Evolutionary conservation across 2,113 vertebrate genomes (phyloP).

Genomic region (Rynchops niger): DNA sequence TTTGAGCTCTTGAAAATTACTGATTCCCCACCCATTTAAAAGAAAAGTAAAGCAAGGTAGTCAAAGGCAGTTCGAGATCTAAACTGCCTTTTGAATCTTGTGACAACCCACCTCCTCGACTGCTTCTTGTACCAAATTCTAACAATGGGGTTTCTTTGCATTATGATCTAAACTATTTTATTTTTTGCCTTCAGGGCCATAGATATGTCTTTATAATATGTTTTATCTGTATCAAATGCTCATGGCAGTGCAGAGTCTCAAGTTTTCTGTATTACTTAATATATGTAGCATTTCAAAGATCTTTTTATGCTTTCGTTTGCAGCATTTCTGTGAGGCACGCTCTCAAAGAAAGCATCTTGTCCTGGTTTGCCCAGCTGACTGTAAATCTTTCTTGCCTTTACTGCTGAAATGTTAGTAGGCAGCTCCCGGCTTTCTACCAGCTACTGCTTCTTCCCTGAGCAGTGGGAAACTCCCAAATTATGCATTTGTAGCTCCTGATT

Average conservation of each 20-base stretch:
- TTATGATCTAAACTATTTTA: constrained; percentile 1
- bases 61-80: background rate
- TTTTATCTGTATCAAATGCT: background rate
- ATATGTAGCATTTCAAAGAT: background rate
- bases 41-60: background rate
- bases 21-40: background rate
- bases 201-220: background rate
- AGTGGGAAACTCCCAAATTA: constrained; percentile 14
- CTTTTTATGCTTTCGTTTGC: constrained; percentile 5
- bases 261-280: constrained; percentile 9
- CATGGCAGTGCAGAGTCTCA: background rate
- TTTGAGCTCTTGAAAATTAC: background rate
- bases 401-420: background rate
- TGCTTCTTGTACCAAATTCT: background rate
- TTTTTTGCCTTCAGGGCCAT: background rate
- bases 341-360: background rate
- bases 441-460: constrained; percentile 7
- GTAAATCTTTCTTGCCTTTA: background rate
- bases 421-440: background rate
- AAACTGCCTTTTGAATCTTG: background rate
- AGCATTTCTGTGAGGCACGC: background rate
- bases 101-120: background rate
- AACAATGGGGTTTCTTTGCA: background rate
- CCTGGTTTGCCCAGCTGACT: background rate
- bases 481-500: background rate